Base-by-base conservation (phyloP, 2,888 invertebrate species). In the Dorcus parallelipipedus region DNA sequence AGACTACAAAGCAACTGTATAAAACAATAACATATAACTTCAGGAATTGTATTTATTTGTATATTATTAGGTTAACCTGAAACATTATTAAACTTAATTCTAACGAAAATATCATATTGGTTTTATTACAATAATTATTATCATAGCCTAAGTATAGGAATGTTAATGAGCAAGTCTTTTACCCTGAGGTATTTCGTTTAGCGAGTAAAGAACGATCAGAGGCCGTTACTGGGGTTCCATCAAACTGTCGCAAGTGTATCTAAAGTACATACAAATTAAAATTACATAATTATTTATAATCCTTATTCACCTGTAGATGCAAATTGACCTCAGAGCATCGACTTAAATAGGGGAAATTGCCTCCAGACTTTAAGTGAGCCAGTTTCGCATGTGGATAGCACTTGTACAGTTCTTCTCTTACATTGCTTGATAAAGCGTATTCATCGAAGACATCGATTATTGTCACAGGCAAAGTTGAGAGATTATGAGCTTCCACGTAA, bases 361-460 rank as follows among this genome's bases (percentile, higher is more conserved):
- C 94, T 1, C 95, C 95, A 63, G 85, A 86, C 75, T 95, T 95
- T 49, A 95, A 79, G 77, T 94, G 93, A 1, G 93, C 95, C 62
- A 92, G 76, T 78, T 91, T 92, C 0, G 93, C 93, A 60, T 88
- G 83, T 0, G 94, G 93, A 76, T 93, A 95, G 67, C 89, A 89
- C 74, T 92, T 92, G 75, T 91, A 91, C 65, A 93, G 79, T 70
- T 92, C 91, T 70, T 93, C 93, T 53, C 90, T 80, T 0, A 93
- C 93, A 43, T 83, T 76, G 62, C 85, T 84, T 58, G 91, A 91
- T 49, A 95, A 78, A 3, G 94, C 94, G 76, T 89, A 89, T 69
- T 93, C 90, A 76, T 95, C 94, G 81, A 93, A 94, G 0, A 94
- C 94, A 78, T 95, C 93, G 75, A 95, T 84, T 52, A 95, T 85